Evolutionary conservation across 2,888 invertebrate species (phyloP).

Genomic region (Tetropium fuscum): DNA sequence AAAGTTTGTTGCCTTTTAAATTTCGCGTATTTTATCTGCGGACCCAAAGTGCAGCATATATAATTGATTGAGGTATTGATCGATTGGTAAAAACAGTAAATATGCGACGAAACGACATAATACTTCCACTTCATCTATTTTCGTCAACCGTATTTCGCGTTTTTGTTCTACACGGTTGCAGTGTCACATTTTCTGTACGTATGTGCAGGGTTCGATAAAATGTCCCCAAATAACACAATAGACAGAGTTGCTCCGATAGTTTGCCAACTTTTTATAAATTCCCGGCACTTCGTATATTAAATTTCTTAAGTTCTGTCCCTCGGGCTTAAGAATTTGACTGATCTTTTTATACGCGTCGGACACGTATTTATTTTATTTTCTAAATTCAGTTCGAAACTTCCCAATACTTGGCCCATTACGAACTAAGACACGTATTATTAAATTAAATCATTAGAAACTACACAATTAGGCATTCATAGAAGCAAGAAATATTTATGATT

Average conservation of each 20-base stretch:
- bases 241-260: conserved; percentile 10
- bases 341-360: conserved; percentile 45
- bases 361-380: conserved; percentile 44
- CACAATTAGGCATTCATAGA: no score
- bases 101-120: no score
- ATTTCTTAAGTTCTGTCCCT: conserved; percentile 50
- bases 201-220: not conserved
- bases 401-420: no score
- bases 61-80: no score
- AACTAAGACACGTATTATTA: no score
- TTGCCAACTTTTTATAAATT: conserved; percentile 46
- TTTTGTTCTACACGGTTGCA: not conserved
- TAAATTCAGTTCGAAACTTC: conserved; percentile 38
- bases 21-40: no score
- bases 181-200: not conserved
- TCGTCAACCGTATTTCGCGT: not conserved
- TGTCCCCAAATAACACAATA: conserved; percentile 8
- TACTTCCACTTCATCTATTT: not conserved
- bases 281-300: conserved; percentile 50
- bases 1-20: no score
- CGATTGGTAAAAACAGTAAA: no score
- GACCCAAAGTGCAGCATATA: no score
- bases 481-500: no score
- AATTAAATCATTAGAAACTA: no score
- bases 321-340: conserved; percentile 50